These are phyloP conservation scores for Myotis lucifugus DNA, from an alignment of 2,113 vertebrate species.

Conservation along the genomic window DNA sequence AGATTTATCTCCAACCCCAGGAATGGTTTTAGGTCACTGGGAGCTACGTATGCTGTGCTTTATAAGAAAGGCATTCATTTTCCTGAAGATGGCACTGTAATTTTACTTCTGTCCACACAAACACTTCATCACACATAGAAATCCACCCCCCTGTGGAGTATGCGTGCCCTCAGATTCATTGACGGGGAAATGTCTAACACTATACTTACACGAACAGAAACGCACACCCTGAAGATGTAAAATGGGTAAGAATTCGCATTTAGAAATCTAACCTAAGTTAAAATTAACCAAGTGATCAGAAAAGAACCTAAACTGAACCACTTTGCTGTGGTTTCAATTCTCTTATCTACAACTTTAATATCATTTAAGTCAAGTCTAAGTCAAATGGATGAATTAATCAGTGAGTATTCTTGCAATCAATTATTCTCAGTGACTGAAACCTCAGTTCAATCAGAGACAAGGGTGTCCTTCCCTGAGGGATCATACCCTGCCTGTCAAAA, in stretches of 20 bases:
- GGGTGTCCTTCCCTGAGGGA: background rate
- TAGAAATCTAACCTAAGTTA: background rate
- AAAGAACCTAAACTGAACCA: background rate
- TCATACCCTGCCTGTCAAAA: background rate
- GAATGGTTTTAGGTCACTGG: background rate
- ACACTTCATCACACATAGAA: accelerated
- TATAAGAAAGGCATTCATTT: background rate
- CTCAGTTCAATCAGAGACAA: background rate
- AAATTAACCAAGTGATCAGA: background rate
- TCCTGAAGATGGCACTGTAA: slow-evolving; percentile 70
- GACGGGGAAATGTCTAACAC: accelerated
- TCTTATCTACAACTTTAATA: background rate
- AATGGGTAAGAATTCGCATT: background rate
- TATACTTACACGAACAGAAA: background rate
- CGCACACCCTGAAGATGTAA: accelerated
- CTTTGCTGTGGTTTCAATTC: background rate
- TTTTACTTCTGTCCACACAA: slow-evolving; percentile 53
- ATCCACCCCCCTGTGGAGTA: background rate
- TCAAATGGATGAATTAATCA: background rate
- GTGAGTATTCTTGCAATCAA: background rate
- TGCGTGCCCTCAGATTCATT: background rate
- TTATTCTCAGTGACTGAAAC: background rate
- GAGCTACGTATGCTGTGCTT: background rate
- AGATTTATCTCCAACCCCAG: background rate
- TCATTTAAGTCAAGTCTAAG: background rate